Percentiles rank a stretch among this genome's conserved stretches.
Conservation (phyloP, 2,888 invertebrate genomes). For the Zeuzera pyrina region DNA sequence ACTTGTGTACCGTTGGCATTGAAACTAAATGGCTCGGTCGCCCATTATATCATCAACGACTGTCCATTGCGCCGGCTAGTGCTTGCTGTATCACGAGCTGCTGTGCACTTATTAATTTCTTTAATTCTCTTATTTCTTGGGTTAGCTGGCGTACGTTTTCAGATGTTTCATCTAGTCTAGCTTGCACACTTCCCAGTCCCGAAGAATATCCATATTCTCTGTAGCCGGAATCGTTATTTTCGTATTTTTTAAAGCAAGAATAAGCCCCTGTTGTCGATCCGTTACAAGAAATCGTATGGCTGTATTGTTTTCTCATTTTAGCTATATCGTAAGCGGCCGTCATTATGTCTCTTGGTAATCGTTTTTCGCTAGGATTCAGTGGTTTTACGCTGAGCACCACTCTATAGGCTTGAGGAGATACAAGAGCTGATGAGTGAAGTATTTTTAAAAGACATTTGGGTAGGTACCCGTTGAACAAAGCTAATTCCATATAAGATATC, state of each 20-base stretch:
- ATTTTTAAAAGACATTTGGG: constrained; percentile 83
- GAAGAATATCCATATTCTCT: constrained; percentile 70
- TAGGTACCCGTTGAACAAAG: constrained; percentile 84
- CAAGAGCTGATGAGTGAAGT: constrained; percentile 83
- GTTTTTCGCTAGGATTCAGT: constrained; percentile 85
- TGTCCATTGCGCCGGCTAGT: constrained; percentile 53
- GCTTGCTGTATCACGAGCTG: constrained; percentile 67
- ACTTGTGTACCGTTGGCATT: constrained; percentile 65
- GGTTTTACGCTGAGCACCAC: constrained; percentile 89
- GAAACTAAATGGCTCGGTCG: constrained; percentile 52
- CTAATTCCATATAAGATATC: constrained; percentile 89
- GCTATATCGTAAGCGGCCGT: constrained; percentile 87
- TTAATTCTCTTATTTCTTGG: constrained; percentile 79
- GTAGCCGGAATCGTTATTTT: constrained; percentile 69
- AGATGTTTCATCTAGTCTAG: constrained; percentile 77
- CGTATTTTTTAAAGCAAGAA: constrained; percentile 77
- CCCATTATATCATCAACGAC: constrained; percentile 63
- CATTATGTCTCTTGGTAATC: constrained; percentile 84
- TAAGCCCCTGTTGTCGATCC: constrained; percentile 76
- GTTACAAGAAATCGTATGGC: constrained; percentile 78
- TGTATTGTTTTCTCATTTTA: constrained; percentile 80
- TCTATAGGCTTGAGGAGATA: constrained; percentile 86
- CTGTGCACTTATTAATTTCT: constrained; percentile 68
- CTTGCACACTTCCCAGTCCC: constrained; percentile 73
- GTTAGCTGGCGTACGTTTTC: constrained; percentile 78